phyloP scores from a whole-genome alignment of 2,888 invertebrate species.

The Brachynemurus nebulosus region DNA sequence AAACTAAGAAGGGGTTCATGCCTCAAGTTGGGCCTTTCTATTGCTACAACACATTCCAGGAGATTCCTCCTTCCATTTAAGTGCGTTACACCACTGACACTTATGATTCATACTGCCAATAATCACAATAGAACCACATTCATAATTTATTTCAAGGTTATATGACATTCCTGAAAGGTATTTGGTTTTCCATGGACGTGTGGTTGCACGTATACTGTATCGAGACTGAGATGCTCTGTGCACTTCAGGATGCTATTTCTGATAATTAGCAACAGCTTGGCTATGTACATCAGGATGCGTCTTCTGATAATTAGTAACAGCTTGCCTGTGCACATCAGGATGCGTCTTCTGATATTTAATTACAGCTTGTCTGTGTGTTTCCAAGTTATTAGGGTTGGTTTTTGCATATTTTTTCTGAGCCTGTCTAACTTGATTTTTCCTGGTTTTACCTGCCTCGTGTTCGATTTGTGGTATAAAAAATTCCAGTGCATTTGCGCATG shows the following conservation, averaged over 20 bases:
- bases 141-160: neutral
- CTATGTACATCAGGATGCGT: neutral
- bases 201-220: too few relatives aligned
- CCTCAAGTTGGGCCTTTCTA: slow-evolving; percentile 18
- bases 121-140: neutral
- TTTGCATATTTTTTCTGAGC: neutral
- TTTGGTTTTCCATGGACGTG: neutral
- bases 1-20: slow-evolving; percentile 12
- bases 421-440: neutral
- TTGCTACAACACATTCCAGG: slow-evolving; percentile 16
- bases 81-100: slow-evolving; percentile 11
- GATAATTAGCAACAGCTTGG: neutral
- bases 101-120: neutral
- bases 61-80: slow-evolving; percentile 13
- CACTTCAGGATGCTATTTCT: neutral
- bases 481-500: neutral
- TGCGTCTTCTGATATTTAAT: neutral
- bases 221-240: neutral
- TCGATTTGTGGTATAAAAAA: too few relatives aligned
- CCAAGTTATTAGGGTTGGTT: too few relatives aligned
- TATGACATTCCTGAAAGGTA: neutral
- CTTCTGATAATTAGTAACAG: neutral
- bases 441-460: too few relatives aligned
- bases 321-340: neutral
- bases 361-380: too few relatives aligned